phyloP scores from a whole-genome alignment of 2,888 invertebrate genomes.

The Sarcophaga carnaria region DNA sequence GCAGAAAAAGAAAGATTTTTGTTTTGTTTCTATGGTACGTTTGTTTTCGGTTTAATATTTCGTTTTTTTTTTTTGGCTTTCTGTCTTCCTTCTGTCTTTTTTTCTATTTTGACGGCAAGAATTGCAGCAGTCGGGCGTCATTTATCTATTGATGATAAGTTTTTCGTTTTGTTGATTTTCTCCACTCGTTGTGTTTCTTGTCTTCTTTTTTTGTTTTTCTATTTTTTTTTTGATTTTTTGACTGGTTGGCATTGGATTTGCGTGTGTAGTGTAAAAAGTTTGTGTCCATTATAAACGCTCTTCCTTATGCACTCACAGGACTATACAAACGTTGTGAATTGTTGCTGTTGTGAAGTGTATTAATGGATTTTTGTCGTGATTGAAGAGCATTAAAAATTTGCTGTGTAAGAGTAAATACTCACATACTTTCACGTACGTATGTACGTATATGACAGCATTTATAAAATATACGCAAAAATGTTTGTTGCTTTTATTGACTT shows the following conservation, averaged over 20 bases:
- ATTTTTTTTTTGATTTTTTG: neutral
- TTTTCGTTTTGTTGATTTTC: constrained; percentile 9
- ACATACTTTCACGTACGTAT: constrained; percentile 5
- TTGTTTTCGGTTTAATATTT: neutral
- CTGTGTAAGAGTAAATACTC: constrained; percentile 39
- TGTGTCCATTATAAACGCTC: constrained; percentile 30
- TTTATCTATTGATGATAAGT: constrained; percentile 50
- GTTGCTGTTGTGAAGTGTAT: constrained; percentile 71
- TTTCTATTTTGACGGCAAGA: neutral
- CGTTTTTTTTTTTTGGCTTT: constrained; percentile 17
- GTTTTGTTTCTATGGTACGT: neutral
- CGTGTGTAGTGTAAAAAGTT: constrained; percentile 12
- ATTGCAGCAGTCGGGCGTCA: constrained; percentile 39
- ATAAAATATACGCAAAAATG: constrained; percentile 43
- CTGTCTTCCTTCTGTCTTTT: too few relatives aligned
- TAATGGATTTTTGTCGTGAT: constrained; percentile 73
- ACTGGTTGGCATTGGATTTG: too few relatives aligned
- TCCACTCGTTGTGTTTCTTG: constrained; percentile 17
- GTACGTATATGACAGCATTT: neutral
- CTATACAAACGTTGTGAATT: neutral
- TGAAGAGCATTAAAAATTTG: constrained; percentile 68
- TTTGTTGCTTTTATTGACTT: constrained; percentile 27
- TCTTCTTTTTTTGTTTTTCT: neutral
- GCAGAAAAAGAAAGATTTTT: neutral
- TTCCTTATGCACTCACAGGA: constrained; percentile 18